Evolutionary conservation across 1,140 invertebrate species (phyloP).

Genomic region (Papilio xuthus): DNA sequence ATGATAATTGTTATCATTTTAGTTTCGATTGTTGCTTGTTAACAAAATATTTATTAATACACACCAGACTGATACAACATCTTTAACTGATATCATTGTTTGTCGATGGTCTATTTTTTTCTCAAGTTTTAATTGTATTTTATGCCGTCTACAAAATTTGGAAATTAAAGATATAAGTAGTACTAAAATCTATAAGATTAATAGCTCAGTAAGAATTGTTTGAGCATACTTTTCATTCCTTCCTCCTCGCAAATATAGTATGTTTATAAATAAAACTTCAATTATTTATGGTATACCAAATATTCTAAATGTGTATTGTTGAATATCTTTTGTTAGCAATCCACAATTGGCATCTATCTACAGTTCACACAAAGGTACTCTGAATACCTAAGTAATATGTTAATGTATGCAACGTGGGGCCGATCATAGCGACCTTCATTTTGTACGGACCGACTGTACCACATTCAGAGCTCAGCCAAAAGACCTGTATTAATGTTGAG

Average conservation of each 20-base stretch:
- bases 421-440: constrained; percentile 10
- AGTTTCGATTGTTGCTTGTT: constrained; percentile 18
- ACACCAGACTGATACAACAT: background rate
- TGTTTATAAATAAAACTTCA: background rate
- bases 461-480: constrained; percentile 15
- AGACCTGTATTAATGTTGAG: constrained; percentile 33
- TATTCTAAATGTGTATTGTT: background rate
- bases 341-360: background rate
- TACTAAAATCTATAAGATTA: background rate
- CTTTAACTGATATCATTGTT: background rate
- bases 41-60: background rate
- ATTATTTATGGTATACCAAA: background rate
- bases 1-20: constrained; percentile 10
- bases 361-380: background rate
- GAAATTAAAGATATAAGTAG: background rate
- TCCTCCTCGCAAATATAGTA: background rate
- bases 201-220: background rate
- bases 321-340: background rate
- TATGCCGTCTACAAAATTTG: background rate
- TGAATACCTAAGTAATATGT: constrained; percentile 4
- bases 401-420: constrained; percentile 9
- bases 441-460: background rate
- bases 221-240: background rate
- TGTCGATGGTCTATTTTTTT: background rate
- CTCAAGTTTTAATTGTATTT: background rate